A percentile compares a stretch with the other conserved stretches of the same genome.
These are phyloP conservation scores for Caenorhabditis imperialis DNA, from an alignment of 2,888 invertebrate genomes.

Conservation along the genomic window DNA sequence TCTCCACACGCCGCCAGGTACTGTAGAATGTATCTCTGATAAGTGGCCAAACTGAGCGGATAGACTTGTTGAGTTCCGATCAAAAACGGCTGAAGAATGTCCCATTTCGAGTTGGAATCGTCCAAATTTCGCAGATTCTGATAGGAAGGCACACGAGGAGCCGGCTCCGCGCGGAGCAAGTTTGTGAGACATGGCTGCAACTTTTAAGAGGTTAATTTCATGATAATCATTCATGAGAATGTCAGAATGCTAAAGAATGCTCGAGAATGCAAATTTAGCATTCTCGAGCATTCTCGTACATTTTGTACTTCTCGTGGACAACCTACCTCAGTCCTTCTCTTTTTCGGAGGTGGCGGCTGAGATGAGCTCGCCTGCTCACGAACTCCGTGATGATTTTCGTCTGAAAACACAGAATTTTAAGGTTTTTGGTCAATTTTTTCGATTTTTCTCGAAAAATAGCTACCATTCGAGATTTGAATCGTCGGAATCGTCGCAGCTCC, in stretches of 20 bases:
- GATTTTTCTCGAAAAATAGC: too few relatives aligned
- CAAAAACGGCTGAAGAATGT: conserved; percentile 88
- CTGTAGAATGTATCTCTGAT: conserved; percentile 91
- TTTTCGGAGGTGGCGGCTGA: conserved; percentile 53
- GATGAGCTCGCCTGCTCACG: neutral
- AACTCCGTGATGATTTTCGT: neutral
- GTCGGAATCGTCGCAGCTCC: too few relatives aligned
- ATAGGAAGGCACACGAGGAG: conserved; percentile 36
- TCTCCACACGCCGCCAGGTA: conserved; percentile 98
- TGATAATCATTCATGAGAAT: too few relatives aligned
- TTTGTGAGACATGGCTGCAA: conserved; percentile 12
- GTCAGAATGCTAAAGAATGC: too few relatives aligned
- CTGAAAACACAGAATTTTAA: neutral
- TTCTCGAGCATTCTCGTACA: neutral
- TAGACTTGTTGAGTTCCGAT: conserved; percentile 89
- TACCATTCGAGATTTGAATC: too few relatives aligned
- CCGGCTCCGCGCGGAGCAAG: conserved; percentile 4
- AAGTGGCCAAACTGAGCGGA: conserved; percentile 90
- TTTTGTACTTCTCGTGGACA: too few relatives aligned
- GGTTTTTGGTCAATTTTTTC: too few relatives aligned
- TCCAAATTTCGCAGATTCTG: conserved; percentile 57
- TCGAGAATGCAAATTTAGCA: too few relatives aligned
- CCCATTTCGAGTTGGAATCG: conserved; percentile 85
- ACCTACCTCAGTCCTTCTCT: conserved; percentile 48
- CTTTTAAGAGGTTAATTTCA: neutral